Percentiles rank a stretch among this genome's conserved stretches.
Evolutionary conservation across 1,140 invertebrate genomes (phyloP).

Genomic region (Nilaparvata lugens): DNA sequence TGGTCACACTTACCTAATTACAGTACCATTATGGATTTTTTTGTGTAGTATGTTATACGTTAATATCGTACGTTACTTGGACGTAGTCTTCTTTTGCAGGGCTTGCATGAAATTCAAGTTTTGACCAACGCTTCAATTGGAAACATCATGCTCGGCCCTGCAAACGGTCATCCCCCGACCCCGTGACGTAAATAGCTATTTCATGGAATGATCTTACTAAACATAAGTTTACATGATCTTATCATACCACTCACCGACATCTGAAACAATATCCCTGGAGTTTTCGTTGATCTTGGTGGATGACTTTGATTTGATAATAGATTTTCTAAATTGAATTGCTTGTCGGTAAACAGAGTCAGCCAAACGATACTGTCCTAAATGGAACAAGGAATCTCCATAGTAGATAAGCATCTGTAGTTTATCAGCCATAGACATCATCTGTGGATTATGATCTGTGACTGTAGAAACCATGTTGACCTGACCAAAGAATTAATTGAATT

Average conservation of each 20-base stretch:
- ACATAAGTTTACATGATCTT: neutral
- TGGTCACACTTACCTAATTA: too few species aligned
- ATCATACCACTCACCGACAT: slow-evolving; percentile 30
- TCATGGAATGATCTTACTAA: neutral
- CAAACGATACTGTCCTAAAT: slow-evolving; percentile 51
- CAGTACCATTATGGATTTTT: too few species aligned
- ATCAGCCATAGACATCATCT: slow-evolving; percentile 42
- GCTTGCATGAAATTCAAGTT: too few species aligned
- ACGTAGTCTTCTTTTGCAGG: too few species aligned
- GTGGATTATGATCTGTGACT: slow-evolving; percentile 52
- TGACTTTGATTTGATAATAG: slow-evolving; percentile 49
- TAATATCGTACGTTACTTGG: too few species aligned
- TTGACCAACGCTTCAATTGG: too few species aligned
- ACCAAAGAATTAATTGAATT: slow-evolving; percentile 6
- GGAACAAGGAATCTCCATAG: slow-evolving; percentile 57
- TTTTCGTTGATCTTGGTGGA: slow-evolving; percentile 39
- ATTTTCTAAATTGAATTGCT: slow-evolving; percentile 57
- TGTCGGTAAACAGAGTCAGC: slow-evolving; percentile 58
- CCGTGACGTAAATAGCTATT: neutral
- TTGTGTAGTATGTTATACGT: too few species aligned
- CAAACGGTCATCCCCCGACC: too few species aligned
- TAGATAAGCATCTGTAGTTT: slow-evolving; percentile 56
- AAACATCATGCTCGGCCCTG: too few species aligned
- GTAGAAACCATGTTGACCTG: slow-evolving; percentile 54
- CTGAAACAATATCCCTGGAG: slow-evolving; percentile 40